Evolutionary conservation across 2,113 vertebrate genomes (phyloP).

Genomic region (Urocolius indicus): DNA sequence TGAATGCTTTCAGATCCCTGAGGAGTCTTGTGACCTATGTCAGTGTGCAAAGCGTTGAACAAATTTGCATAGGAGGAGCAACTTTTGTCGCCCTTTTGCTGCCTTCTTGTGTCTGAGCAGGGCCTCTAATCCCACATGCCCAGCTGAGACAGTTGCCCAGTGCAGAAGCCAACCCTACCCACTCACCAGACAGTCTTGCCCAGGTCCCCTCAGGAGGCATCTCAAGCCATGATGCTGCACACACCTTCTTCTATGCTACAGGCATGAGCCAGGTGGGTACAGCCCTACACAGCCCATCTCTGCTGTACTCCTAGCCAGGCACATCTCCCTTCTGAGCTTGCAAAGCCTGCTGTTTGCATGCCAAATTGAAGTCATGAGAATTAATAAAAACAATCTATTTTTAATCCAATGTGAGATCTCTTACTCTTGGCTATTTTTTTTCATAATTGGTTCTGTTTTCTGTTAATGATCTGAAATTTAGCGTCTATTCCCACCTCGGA

Average conservation of each 20-base stretch:
- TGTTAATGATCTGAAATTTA: slow-evolving; percentile 27
- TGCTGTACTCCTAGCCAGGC: background rate
- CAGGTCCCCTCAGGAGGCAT: accelerated
- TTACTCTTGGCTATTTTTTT: slow-evolving; percentile 21
- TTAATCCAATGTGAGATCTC: slow-evolving; percentile 23
- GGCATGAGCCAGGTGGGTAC: accelerated
- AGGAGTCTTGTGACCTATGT: background rate
- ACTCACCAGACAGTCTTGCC: background rate
- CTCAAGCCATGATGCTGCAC: background rate
- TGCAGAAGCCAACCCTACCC: background rate
- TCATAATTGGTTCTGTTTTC: slow-evolving; percentile 30
- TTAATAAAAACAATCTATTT: slow-evolving; percentile 1
- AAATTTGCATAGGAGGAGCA: background rate
- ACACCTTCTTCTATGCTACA: background rate
- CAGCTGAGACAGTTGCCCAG: accelerated
- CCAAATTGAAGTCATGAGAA: background rate
- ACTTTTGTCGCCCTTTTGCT: background rate
- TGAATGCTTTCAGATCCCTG: background rate
- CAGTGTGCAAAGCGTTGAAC: background rate
- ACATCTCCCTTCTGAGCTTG: background rate
- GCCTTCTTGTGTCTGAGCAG: background rate
- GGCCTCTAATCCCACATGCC: background rate
- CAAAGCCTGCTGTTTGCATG: background rate
- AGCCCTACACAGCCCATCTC: background rate
- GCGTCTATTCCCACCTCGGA: background rate